Evolutionary conservation across 2,888 invertebrate species (phyloP), one percentile per base, ranked within the genome.

Genomic region (Zhengitettix transpicula): DNA sequence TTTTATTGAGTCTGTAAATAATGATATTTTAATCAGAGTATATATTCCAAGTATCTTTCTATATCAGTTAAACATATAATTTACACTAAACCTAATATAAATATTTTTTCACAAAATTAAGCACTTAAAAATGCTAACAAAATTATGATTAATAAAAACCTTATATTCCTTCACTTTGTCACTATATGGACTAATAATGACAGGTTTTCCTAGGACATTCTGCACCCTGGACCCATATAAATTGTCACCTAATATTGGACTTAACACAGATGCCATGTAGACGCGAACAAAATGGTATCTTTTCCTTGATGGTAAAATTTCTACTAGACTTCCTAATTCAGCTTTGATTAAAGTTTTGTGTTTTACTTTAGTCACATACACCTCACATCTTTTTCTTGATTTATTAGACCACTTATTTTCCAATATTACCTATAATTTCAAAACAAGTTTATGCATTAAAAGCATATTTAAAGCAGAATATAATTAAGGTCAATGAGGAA

Each of bases 201-300:
- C 42, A 60, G 68, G 69, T 40, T 69, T 65, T 8, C 71, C 70
- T 64, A 69, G 64, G 0, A 74, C 59, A 52, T 68, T 66, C 17
- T 69, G 69, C 10, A 73, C 69, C 41, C 72, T 65, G 9, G 70
- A 67, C 1, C 71, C 71, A 58, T 69, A 71, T 40, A 71, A 61
- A 58, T 71, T 70, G 62, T 75, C 75, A 1, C 75, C 75, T 28
- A 75, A 65, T 58, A 75, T 63, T 15, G 75, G 75, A 59, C 69
- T 68, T 9, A 74, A 63, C 54, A 68, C 63, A 9, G 71, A 69
- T 0, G 73, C 65, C 56, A 73, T 68, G 54, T 72, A 74, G 28
- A 75, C 64, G 42, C 73, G 67, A 7, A 74, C 41, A 1, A 71
- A 69, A 57, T 74, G 71, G 67, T 70, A 69, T 61, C 63, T 68